Conservation (phyloP, 1,140 invertebrate species). For the Penaeus vannamei region DNA sequence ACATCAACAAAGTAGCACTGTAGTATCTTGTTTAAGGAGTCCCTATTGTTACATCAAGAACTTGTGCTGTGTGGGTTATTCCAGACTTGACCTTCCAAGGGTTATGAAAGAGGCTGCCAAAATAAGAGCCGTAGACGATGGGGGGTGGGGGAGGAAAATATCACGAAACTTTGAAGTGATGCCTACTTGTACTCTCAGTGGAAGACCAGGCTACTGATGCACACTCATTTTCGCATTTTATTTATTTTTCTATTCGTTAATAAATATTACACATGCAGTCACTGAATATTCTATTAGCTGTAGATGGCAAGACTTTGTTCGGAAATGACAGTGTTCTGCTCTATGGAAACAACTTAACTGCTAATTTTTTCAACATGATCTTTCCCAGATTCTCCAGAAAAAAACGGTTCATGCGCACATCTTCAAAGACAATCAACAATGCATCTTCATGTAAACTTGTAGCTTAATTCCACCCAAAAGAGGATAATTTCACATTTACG, state of each 20-base stretch:
- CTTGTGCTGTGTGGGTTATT: conserved; percentile 13
- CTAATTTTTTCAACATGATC: no score
- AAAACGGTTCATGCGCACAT: no score
- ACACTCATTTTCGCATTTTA: not conserved
- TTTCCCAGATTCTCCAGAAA: no score
- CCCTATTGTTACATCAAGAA: conserved; percentile 27
- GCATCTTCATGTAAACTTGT: conserved; percentile 10
- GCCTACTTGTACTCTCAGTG: conserved; percentile 59
- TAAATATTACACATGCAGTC: conserved; percentile 7
- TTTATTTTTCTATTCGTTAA: not conserved
- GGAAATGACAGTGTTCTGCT: not conserved
- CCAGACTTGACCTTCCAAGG: conserved; percentile 34
- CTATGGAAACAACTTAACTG: no score
- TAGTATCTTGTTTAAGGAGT: not conserved
- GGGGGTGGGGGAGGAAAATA: not conserved
- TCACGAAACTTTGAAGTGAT: conserved; percentile 14
- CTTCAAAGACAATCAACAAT: not conserved
- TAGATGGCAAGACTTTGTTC: conserved; percentile 27
- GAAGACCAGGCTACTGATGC: conserved; percentile 52
- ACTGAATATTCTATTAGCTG: not conserved
- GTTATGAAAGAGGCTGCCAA: conserved; percentile 11
- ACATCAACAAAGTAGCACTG: conserved; percentile 1
- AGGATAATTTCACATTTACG: conserved; percentile 29
- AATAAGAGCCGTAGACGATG: not conserved
- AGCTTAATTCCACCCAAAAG: conserved; percentile 16